These are phyloP conservation scores for Himantopus leucocephalus DNA, from an alignment of 2,113 vertebrate species.

Conservation along the genomic window DNA sequence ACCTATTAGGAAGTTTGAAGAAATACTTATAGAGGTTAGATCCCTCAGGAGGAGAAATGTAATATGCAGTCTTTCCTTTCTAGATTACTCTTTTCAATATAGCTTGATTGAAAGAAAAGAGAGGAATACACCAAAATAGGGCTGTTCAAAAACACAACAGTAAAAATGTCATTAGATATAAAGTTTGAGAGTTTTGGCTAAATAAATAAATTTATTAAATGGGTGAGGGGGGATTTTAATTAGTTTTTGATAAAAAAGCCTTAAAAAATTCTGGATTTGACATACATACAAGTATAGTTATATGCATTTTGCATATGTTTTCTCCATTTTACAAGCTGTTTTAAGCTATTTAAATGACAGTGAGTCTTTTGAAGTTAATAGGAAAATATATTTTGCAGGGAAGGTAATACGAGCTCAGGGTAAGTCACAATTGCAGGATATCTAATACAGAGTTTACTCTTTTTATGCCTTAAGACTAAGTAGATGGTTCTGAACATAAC, in stretches of 20 bases:
- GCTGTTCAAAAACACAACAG: neutral
- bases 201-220: neutral
- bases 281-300: neutral
- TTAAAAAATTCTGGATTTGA: neutral
- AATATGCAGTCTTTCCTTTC: neutral
- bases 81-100: neutral
- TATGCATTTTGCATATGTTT: neutral
- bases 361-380: neutral
- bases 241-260: neutral
- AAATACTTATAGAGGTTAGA: neutral
- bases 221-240: neutral
- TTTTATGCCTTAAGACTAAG: neutral
- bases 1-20: neutral
- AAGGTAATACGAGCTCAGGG: neutral
- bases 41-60: neutral
- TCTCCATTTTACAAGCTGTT: neutral
- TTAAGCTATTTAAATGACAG: neutral
- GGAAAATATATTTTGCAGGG: neutral
- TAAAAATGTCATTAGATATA: neutral
- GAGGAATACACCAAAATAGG: neutral
- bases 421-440: neutral
- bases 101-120: neutral
- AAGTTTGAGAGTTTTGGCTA: neutral
- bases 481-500: neutral
- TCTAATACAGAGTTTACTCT: neutral